Conservation (phyloP, 2,888 invertebrate genomes). For the Steinernema hermaphroditum region DNA sequence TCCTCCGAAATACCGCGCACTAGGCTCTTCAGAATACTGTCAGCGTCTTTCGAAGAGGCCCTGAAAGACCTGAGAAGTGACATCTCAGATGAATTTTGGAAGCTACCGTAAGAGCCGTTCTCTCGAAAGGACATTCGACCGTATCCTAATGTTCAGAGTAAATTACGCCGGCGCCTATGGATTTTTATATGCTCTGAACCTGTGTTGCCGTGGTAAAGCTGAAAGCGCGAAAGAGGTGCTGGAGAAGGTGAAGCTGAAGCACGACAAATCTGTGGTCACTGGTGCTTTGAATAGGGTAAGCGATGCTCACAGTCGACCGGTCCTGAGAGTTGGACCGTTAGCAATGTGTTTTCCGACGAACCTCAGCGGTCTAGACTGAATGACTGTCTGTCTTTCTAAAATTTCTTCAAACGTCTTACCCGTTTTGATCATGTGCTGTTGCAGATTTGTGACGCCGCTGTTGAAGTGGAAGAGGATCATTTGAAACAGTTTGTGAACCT, state of each 20-base stretch:
- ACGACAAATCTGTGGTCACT: neutral
- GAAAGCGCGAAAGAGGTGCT: conserved; percentile 16
- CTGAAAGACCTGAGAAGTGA: conserved; percentile 5
- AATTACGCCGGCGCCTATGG: conserved; percentile 4
- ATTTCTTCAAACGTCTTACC: neutral
- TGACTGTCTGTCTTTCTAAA: too few species aligned
- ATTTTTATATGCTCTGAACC: conserved; percentile 25
- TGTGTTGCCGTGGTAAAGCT: conserved; percentile 20
- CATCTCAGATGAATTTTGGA: conserved; percentile 31
- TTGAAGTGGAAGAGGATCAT: neutral
- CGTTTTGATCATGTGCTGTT: neutral
- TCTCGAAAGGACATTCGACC: conserved; percentile 11
- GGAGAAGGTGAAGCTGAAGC: neutral
- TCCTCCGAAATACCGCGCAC: neutral
- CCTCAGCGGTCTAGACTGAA: too few species aligned
- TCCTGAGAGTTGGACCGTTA: too few species aligned
- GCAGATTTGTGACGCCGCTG: conserved; percentile 5
- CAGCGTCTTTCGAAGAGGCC: conserved; percentile 9
- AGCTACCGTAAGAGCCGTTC: conserved; percentile 29
- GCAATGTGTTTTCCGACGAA: too few species aligned
- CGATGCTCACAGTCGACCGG: too few species aligned
- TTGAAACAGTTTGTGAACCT: conserved; percentile 31
- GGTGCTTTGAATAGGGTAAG: conserved; percentile 13
- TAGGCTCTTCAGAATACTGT: neutral
- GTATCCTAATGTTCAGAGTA: too few species aligned